Evolutionary conservation across 2,888 invertebrate genomes (phyloP), one percentile per base, ranked within the genome.

Genomic region (Drosophila anceps): DNA sequence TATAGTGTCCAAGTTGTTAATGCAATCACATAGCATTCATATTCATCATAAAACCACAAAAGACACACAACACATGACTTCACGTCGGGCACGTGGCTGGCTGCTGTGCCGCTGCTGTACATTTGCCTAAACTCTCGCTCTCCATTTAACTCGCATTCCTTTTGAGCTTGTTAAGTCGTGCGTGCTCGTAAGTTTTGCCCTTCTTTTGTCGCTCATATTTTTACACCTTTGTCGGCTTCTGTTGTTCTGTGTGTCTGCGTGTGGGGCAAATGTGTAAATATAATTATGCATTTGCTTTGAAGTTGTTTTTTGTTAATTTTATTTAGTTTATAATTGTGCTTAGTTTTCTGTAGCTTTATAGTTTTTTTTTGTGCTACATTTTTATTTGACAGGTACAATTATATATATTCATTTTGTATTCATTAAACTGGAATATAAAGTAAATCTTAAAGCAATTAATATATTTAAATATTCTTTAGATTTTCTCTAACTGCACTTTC

Each of bases 11-110:
- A 81, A 84, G 85, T 87, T 84, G 88, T 90, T 86, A 86, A 86
- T 90, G 81, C 86, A 89, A 89, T 90, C 87, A 88, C 88, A 90
- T 82, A 86, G 87, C 82, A 87, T 88, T 88, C 88, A 82, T 87
- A 90, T 90, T 90, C 90, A 89, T 90, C 86, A 90, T 85, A 76
- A 67, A 64, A 76, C 88, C 86, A 80, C 90, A 88, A 81, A 88
- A 79, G 85, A 70, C 50, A 50, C 88, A 76, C 78, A 72, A 72
- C 82, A 84, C 85, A 78, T 71, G 87, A 58, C 77, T 54, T 12
- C 44, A 31, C 59, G 60, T 73, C 59, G 48, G 53, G 57, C 55
- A 76, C 75, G 75, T 76, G 65, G 41, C 66, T 59, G 24, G 4
- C 24, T 24, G 24, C 27, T 27, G n/a, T 48, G 29, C 29, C 29